phyloP scores from a whole-genome alignment of 2,888 invertebrate species.

The Frankliniella intonsa region DNA sequence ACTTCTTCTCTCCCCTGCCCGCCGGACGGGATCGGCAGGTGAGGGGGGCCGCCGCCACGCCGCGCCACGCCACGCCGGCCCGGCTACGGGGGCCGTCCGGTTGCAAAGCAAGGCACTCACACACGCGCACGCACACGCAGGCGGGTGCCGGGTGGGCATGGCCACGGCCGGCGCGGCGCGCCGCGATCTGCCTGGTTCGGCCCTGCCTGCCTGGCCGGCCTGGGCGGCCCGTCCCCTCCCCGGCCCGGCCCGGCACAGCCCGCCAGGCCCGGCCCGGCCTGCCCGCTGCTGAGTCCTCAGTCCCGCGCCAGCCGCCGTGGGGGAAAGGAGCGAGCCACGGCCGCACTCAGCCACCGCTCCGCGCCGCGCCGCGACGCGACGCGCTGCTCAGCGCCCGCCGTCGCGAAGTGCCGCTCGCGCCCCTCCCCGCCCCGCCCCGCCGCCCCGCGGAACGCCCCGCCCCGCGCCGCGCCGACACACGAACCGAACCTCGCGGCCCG shows the following conservation, averaged over 20 bases:
- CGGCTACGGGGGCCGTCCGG: too few species aligned
- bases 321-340: background rate
- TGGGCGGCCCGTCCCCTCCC: background rate
- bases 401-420: background rate
- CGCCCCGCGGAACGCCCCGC: background rate
- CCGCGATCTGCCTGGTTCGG: constrained; percentile 4
- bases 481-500: background rate
- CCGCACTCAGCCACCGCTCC: background rate
- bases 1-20: too few species aligned
- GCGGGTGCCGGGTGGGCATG: constrained; percentile 20
- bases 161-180: constrained; percentile 22
- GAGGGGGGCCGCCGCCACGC: too few species aligned
- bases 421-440: background rate
- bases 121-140: constrained; percentile 33
- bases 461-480: background rate
- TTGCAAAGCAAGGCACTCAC: too few species aligned
- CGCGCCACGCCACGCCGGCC: too few species aligned
- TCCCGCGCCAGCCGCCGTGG: background rate
- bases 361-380: background rate
- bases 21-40: too few species aligned
- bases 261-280: background rate
- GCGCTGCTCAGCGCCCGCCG: background rate
- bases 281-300: background rate
- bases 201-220: background rate
- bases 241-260: constrained; percentile 13